These are phyloP conservation scores for Semibalanus balanoides DNA, from an alignment of 1,140 invertebrate species.

Conservation along the genomic window DNA sequence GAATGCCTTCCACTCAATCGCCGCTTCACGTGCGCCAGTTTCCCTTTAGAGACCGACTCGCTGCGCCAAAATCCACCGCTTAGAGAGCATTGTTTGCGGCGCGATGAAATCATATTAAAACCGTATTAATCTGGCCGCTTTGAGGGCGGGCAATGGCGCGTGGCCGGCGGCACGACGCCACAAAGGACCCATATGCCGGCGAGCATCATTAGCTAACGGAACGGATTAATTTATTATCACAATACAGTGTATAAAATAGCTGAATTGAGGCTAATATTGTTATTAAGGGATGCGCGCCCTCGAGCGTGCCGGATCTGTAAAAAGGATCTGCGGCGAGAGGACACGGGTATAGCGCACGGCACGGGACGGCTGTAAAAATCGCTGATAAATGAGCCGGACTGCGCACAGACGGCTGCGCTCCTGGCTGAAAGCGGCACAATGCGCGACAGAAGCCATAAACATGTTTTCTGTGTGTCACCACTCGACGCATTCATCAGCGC, in stretches of 20 bases:
- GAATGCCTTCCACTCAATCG: constrained; percentile 1
- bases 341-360: background rate
- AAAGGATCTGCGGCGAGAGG: background rate
- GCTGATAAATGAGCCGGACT: background rate
- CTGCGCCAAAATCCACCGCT: background rate
- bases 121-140: background rate
- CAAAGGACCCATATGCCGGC: background rate
- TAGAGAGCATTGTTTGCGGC: background rate
- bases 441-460: background rate
- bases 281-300: constrained; percentile 1
- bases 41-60: background rate
- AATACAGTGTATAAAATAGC: constrained; percentile 1
- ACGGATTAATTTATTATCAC: constrained; percentile 2
- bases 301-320: background rate
- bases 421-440: background rate
- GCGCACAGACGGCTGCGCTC: background rate
- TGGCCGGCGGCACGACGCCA: background rate
- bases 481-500: background rate
- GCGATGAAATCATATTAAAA: constrained; percentile 1
- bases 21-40: background rate
- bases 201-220: background rate
- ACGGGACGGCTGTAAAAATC: background rate
- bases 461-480: background rate
- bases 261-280: constrained; percentile 1
- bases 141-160: background rate